Evolutionary conservation across 1,140 invertebrate species (phyloP).

Genomic region (Neodiprion fabricii): DNA sequence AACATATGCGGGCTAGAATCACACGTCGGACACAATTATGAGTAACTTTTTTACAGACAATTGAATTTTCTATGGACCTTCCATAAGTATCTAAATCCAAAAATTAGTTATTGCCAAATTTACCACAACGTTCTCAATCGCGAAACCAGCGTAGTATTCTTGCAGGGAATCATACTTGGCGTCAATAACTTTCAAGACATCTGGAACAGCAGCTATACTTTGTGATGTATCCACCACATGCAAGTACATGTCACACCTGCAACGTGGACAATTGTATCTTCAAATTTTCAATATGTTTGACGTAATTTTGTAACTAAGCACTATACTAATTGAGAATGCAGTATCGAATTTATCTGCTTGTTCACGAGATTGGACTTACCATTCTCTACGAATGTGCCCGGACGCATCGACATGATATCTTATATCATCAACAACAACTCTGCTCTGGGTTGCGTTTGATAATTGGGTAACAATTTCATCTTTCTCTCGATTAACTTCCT

Average conservation of each 20-base stretch:
- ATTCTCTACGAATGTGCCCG: constrained; percentile 74
- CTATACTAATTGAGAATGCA: not conserved
- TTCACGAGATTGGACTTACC: constrained; percentile 48
- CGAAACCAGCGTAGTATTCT: constrained; percentile 77
- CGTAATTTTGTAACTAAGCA: not conserved
- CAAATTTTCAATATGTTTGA: constrained; percentile 5
- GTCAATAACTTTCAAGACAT: constrained; percentile 85
- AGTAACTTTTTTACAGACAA: constrained; percentile 2
- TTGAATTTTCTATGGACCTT: not conserved
- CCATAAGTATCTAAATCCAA: no score
- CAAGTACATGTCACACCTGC: constrained; percentile 87
- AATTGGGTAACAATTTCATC: constrained; percentile 74
- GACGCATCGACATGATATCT: constrained; percentile 75
- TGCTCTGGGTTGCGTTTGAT: constrained; percentile 76
- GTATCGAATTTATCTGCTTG: no score
- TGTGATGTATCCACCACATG: constrained; percentile 82
- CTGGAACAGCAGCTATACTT: constrained; percentile 78
- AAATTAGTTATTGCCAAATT: constrained; percentile 29
- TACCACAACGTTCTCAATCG: constrained; percentile 83
- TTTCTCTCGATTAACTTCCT: constrained; percentile 73
- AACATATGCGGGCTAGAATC: constrained; percentile 61
- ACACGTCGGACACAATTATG: constrained; percentile 15
- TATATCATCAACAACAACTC: constrained; percentile 81
- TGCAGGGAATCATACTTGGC: constrained; percentile 85
- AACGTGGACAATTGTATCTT: constrained; percentile 32